Evolutionary conservation across 2,113 vertebrate species (phyloP).

Genomic region (Ictalurus punctatus): DNA sequence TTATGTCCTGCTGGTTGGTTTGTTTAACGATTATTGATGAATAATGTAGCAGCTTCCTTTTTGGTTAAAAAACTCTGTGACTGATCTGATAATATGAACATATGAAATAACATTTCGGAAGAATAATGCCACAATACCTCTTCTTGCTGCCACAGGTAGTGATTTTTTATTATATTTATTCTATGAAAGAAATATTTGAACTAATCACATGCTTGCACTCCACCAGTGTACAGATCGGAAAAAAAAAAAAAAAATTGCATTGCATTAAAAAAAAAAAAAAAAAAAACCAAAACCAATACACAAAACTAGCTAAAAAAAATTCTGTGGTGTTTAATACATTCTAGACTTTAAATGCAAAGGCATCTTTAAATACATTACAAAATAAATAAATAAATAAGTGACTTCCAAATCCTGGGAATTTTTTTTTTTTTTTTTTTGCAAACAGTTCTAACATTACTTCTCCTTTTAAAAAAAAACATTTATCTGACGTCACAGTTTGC

Average conservation of each 20-base stretch:
- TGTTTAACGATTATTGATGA: neutral
- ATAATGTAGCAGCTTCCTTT: neutral
- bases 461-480: neutral
- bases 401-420: conserved; percentile 8
- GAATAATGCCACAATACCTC: conserved; percentile 17
- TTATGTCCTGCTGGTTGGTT: neutral
- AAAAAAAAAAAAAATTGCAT: too few relatives aligned
- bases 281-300: neutral
- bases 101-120: too few relatives aligned
- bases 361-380: conserved; percentile 37
- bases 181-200: conserved; percentile 35
- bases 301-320: neutral
- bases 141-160: conserved; percentile 30
- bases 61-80: neutral
- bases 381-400: conserved; percentile 22
- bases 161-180: conserved; percentile 34
- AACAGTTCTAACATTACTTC: conserved; percentile 11
- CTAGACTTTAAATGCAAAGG: conserved; percentile 39
- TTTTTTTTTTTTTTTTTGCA: neutral
- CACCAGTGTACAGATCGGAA: conserved; percentile 5
- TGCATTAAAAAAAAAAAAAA: neutral
- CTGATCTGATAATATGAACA: neutral
- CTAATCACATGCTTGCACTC: conserved; percentile 46
- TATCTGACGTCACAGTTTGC: conserved; percentile 32
- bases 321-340: conserved; percentile 33